A percentile compares a stretch with the other conserved stretches of the same genome.
phyloP scores from a whole-genome alignment of 1,140 invertebrate species.

The Tyrophagus putrescentiae region DNA sequence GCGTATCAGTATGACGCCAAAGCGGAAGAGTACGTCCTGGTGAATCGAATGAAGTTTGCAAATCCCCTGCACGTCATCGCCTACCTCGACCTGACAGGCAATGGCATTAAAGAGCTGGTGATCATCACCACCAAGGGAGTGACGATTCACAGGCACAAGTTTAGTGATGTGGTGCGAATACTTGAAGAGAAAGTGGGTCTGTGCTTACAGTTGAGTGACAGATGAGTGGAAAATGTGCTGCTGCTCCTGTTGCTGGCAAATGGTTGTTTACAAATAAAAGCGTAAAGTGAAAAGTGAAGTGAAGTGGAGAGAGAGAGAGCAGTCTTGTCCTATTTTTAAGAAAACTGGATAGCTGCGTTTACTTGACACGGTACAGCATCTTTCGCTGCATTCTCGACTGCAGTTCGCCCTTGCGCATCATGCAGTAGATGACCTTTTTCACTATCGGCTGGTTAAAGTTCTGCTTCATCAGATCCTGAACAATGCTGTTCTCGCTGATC shows the following conservation, averaged over 20 bases:
- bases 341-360: slow-evolving; percentile 23
- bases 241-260: neutral
- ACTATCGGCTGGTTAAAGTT: slow-evolving; percentile 78
- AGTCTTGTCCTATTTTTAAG: neutral
- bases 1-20: slow-evolving; percentile 38
- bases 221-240: neutral
- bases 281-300: neutral
- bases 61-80: slow-evolving; percentile 46
- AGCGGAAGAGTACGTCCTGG: slow-evolving; percentile 19
- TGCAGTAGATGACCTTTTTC: slow-evolving; percentile 74
- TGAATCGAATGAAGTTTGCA: slow-evolving; percentile 34
- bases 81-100: slow-evolving; percentile 49
- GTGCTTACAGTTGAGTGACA: neutral
- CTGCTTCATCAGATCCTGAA: slow-evolving; percentile 75
- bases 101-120: slow-evolving; percentile 50
- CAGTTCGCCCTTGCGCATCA: slow-evolving; percentile 85
- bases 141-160: slow-evolving; percentile 45
- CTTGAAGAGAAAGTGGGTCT: neutral
- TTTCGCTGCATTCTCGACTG: slow-evolving; percentile 90
- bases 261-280: neutral
- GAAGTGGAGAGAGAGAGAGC: too few species aligned
- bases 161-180: neutral
- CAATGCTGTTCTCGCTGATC: slow-evolving; percentile 81
- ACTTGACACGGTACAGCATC: slow-evolving; percentile 81
- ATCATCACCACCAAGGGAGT: slow-evolving; percentile 51